Conservation (phyloP, 1,140 invertebrate species). For the Hypsibius dujardini region DNA sequence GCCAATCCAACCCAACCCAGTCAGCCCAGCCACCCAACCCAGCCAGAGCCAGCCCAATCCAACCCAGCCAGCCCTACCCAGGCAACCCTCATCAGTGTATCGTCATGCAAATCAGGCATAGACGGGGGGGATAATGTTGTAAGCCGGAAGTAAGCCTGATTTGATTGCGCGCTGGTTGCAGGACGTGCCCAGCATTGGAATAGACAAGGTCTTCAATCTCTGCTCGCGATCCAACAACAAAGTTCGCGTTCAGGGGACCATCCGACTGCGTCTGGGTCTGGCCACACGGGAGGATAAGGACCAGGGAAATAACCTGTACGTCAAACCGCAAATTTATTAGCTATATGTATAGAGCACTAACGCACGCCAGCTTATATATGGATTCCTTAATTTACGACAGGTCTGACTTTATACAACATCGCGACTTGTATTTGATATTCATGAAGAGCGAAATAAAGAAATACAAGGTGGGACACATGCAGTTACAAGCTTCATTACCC, state of each 20-base stretch:
- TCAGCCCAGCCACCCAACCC: not conserved
- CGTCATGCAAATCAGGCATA: too few species aligned
- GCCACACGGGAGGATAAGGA: conserved; percentile 70
- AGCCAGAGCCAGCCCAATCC: too few species aligned
- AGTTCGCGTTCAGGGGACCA: conserved; percentile 70
- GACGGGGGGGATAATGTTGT: too few species aligned
- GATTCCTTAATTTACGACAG: too few species aligned
- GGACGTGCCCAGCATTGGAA: conserved; percentile 76
- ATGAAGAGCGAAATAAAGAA: conserved; percentile 64
- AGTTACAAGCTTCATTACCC: too few species aligned
- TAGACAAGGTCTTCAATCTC: conserved; percentile 73
- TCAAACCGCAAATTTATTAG: too few species aligned
- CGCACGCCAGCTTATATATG: too few species aligned
- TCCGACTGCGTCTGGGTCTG: conserved; percentile 66
- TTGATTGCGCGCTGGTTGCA: too few species aligned
- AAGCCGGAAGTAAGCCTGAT: too few species aligned
- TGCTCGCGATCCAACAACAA: conserved; percentile 61
- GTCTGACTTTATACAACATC: conserved; percentile 43
- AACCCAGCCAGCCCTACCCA: too few species aligned
- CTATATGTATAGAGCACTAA: too few species aligned
- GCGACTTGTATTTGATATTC: conserved; percentile 58
- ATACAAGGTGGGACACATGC: conserved; percentile 51
- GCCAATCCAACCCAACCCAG: not conserved
- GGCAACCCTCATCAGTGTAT: too few species aligned
- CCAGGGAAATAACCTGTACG: not conserved